A percentile compares a stretch with the other conserved stretches of the same genome.
These are phyloP conservation scores for Protobothrops mucrosquamatus DNA, from an alignment of 2,113 vertebrate genomes.

Conservation along the genomic window DNA sequence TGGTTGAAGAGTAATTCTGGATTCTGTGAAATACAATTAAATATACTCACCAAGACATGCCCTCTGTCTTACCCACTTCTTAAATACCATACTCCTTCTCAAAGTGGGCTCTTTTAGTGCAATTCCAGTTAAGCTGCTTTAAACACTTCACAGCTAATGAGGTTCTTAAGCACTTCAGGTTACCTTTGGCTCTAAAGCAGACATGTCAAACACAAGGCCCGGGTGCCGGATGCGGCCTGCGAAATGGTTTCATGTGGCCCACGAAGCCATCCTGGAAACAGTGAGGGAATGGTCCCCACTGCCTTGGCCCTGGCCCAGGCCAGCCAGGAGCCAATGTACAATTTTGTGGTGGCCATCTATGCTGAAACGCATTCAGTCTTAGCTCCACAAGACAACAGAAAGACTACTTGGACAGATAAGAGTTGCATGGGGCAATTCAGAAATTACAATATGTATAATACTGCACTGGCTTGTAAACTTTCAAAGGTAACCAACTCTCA, in stretches of 20 bases:
- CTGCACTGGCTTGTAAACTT: neutral
- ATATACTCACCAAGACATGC: neutral
- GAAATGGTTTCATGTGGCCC: too few species aligned
- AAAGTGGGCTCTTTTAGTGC: neutral
- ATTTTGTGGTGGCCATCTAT: too few species aligned
- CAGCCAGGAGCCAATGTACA: too few species aligned
- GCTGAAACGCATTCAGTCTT: too few species aligned
- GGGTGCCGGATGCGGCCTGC: too few species aligned
- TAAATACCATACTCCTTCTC: neutral
- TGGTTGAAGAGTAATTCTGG: neutral
- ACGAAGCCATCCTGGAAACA: too few species aligned
- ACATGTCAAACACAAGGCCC: too few species aligned
- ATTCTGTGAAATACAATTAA: neutral
- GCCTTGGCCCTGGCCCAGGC: too few species aligned
- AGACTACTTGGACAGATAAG: neutral
- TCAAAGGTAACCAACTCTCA: neutral
- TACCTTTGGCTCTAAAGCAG: neutral
- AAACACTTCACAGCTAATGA: neutral
- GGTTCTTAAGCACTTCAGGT: slow-evolving; percentile 10
- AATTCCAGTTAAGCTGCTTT: slow-evolving; percentile 5
- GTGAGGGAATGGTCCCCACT: too few species aligned
- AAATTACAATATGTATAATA: neutral
- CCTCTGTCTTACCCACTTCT: neutral
- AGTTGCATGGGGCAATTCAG: neutral
- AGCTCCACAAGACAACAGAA: too few species aligned